A percentile compares a stretch with the other conserved stretches of the same genome.
Evolutionary conservation across 2,888 invertebrate genomes (phyloP).

Genomic region (Leptura quadrifasciata): DNA sequence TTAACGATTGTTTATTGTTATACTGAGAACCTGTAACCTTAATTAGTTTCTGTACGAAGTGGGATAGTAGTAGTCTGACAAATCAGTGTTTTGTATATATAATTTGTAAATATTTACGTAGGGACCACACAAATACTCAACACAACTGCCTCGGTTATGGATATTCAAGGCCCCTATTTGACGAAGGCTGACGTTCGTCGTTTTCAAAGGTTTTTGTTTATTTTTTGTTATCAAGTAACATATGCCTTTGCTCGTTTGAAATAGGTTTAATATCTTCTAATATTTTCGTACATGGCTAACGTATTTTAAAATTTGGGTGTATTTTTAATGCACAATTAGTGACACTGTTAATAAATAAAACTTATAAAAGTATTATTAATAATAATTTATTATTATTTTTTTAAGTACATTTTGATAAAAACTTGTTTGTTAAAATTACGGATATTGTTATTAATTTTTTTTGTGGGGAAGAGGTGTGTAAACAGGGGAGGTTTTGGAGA

Average conservation of each 20-base stretch:
- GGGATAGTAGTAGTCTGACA: conserved; percentile 23
- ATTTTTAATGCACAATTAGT: too few relatives aligned
- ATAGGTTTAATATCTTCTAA: neutral
- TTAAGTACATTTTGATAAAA: too few relatives aligned
- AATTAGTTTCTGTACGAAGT: neutral
- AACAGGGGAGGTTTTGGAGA: too few relatives aligned
- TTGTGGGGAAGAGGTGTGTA: too few relatives aligned
- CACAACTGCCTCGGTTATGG: conserved; percentile 36
- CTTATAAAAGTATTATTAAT: too few relatives aligned
- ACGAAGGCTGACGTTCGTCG: conserved; percentile 45
- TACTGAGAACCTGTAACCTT: neutral
- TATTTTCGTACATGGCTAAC: neutral
- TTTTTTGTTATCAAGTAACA: conserved; percentile 34
- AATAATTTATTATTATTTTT: too few relatives aligned
- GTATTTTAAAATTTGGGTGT: neutral
- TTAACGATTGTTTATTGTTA: conserved; percentile 10
- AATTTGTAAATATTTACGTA: conserved; percentile 61
- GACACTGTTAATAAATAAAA: too few relatives aligned
- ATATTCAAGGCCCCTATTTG: conserved; percentile 35
- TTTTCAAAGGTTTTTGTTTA: conserved; percentile 42
- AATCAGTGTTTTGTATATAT: conserved; percentile 37
- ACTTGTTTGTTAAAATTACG: too few relatives aligned
- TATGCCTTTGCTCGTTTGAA: conserved; percentile 20
- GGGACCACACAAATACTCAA: conserved; percentile 58
- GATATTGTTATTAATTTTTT: too few relatives aligned